Evolutionary conservation across 2,113 vertebrate genomes (phyloP), one percentile per base, ranked within the genome.

Genomic region (Chamaetylas fuelleborni): DNA sequence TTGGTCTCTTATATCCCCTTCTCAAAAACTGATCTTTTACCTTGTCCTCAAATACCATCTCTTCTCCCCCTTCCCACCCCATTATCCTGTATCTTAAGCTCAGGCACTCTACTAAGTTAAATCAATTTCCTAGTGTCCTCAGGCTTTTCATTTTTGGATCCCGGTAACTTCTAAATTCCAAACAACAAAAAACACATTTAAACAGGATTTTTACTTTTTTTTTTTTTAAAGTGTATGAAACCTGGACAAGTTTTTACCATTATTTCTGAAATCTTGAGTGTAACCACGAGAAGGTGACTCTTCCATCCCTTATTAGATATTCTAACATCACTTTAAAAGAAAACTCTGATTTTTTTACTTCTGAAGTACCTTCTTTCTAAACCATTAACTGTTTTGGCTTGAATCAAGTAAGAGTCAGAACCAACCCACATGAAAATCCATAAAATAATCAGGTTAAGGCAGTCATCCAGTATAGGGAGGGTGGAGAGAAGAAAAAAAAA

Each of bases 321-420:
- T 53, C 9, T 36, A 77, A 57, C 20, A 88, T 14, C 8, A 57
- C 6, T 58, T 91, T 50, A 45, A 57, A 79, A 80, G 7, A 86
- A 83, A 65, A n/a, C 9, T 70, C 62, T 8, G 10, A 25, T 53
- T 34, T 91, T 38, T 81, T 64, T 53, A 43, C 43, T 90, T 76
- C 47, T 86, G 8, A 95, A 88, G 71, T 22, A 69, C 43, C n/a
- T 70, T 54, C 64, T 50, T 64, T 92, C 51, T 89, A 69, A 89
- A 66, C 14, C 81, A 70, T 53, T 74, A 91, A 78, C 24, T 74
- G 5, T 17, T 92, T 73, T 77, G 69, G 47, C 7, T 81, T 70
- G 38, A 91, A 89, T 47, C 50, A 73, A 77, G 8, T 48, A 84
- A 57, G 11, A 88, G 54, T 50, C 45, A 57, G 56, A 95, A 89